Base-by-base conservation (phyloP, 2,797 vertebrate genomes). In the Rhinatrema bivittatum region DNA sequence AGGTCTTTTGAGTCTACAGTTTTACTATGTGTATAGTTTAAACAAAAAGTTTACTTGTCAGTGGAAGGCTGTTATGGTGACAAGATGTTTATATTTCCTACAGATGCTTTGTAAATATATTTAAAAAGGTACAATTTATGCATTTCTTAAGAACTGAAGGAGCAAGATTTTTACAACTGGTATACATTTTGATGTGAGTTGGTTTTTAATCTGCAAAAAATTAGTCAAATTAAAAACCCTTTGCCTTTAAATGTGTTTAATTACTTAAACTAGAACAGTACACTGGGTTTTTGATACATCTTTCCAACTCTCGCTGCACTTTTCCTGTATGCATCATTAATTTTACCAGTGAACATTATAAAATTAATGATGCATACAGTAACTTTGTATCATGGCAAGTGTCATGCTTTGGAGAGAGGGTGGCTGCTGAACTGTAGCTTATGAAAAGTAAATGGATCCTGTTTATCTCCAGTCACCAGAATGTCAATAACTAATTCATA, bases 151-250 rank as follows among this genome's bases (percentile, higher is more conserved):
- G 34, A 46, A 27, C 39, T 46, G 41, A 41, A 58, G 50, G 50
- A 60, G 46, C 65, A 51, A 50, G 48, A 72, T 81, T 81, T 84
- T 74, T 76, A 79, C 68, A 70, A 46, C 36, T 57, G 54, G 61
- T 72, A 62, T 60, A 70, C 56, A 70, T 82, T 84, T 81, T 79
- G 71, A 70, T 66, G 75, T 74, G 70, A 66, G 62, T 46, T 78
- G 64, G 68, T 80, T 84, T 83, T 78, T 80, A 75, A 76, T 57
- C 76, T 61, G 36, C 39, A 52, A 66, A 50, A 16, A 31, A 49
- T 49, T 12, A 37, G 41, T 49, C 24, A 16, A 9, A 26, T 26
- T 32, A 42, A 41, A 30, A 5, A 8, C n/a, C n/a, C n/a, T n/a
- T 16, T 30, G 9, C 10, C 9, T 8, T 30, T n/a, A n/a, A n/a